Evolutionary conservation across 1,140 invertebrate genomes (phyloP).

Genomic region (Bombus polaris): DNA sequence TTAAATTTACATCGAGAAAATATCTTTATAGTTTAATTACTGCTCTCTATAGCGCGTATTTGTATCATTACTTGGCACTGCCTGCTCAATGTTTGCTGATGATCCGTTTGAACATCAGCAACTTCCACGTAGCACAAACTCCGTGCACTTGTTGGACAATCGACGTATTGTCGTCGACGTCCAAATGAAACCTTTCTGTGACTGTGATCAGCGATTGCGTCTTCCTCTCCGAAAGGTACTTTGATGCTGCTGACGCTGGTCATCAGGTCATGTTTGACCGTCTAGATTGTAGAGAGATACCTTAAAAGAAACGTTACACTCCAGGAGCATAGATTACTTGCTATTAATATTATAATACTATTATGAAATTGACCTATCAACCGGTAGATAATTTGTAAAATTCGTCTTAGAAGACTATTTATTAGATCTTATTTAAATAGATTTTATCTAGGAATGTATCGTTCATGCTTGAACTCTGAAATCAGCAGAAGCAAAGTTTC

Average conservation of each 20-base stretch:
- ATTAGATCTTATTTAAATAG: too few relatives aligned
- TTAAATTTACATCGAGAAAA: too few relatives aligned
- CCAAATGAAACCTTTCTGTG: slow-evolving; percentile 64
- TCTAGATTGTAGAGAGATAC: slow-evolving; percentile 40
- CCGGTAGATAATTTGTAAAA: too few relatives aligned
- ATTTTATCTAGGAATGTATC: too few relatives aligned
- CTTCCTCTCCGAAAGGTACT: slow-evolving; percentile 31
- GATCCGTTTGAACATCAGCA: slow-evolving; percentile 72
- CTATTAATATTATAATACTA: too few relatives aligned
- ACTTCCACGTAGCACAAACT: slow-evolving; percentile 45
- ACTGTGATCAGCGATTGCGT: slow-evolving; percentile 54
- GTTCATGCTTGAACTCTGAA: too few relatives aligned
- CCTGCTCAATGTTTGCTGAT: slow-evolving; percentile 11
- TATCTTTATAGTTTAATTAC: neutral
- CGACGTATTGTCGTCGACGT: slow-evolving; percentile 71
- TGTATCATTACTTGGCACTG: slow-evolving; percentile 63
- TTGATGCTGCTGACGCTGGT: slow-evolving; percentile 72
- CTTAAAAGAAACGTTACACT: slow-evolving; percentile 37
- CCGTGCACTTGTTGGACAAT: slow-evolving; percentile 66
- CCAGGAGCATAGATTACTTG: slow-evolving; percentile 31
- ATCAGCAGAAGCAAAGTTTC: too few relatives aligned
- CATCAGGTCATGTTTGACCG: slow-evolving; percentile 59
- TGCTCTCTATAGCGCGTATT: neutral
- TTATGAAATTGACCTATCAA: too few relatives aligned
- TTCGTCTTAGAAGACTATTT: too few relatives aligned